Percentiles rank a stretch among this genome's conserved stretches.
These are phyloP conservation scores for Alfaro cultratus DNA, from an alignment of 2,797 vertebrate species.

Conservation along the genomic window DNA sequence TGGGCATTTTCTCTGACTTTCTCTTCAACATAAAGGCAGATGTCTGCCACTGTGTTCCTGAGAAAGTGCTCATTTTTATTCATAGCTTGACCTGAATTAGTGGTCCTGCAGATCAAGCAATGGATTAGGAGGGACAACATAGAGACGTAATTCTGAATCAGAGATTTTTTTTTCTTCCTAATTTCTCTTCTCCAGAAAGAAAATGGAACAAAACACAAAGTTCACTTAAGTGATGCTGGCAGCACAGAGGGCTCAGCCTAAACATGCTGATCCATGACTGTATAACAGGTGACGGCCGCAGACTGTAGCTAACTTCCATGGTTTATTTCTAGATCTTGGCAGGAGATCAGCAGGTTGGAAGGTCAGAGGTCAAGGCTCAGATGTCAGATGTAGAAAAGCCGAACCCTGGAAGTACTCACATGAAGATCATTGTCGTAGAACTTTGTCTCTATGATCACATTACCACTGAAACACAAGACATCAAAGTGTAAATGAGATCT, in stretches of 20 bases:
- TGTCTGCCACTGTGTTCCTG: conserved; percentile 52
- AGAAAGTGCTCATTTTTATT: conserved; percentile 52
- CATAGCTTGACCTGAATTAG: conserved; percentile 43
- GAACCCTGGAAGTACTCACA: conserved; percentile 98
- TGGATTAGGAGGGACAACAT: conserved; percentile 19
- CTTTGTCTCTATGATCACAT: conserved; percentile 99
- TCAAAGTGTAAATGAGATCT: neutral
- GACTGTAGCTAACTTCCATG: conserved; percentile 47
- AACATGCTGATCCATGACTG: conserved; percentile 36
- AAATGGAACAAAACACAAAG: conserved; percentile 47
- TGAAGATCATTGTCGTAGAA: conserved; percentile 98
- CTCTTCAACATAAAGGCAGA: neutral
- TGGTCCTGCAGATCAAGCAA: conserved; percentile 48
- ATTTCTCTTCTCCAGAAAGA: conserved; percentile 39
- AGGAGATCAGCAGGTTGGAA: conserved; percentile 55
- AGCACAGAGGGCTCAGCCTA: conserved; percentile 25
- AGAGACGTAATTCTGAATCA: conserved; percentile 24
- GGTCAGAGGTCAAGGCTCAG: conserved; percentile 16
- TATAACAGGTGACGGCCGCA: conserved; percentile 31
- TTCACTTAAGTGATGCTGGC: conserved; percentile 41
- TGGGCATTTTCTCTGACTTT: neutral
- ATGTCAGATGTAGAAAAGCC: conserved; percentile 97
- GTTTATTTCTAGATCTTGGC: conserved; percentile 55
- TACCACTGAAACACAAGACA: conserved; percentile 84
- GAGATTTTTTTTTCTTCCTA: conserved; percentile 27